Evolutionary conservation across 2,888 invertebrate species (phyloP), one percentile per base, ranked within the genome.

Genomic region (Cryptus viduatorius): DNA sequence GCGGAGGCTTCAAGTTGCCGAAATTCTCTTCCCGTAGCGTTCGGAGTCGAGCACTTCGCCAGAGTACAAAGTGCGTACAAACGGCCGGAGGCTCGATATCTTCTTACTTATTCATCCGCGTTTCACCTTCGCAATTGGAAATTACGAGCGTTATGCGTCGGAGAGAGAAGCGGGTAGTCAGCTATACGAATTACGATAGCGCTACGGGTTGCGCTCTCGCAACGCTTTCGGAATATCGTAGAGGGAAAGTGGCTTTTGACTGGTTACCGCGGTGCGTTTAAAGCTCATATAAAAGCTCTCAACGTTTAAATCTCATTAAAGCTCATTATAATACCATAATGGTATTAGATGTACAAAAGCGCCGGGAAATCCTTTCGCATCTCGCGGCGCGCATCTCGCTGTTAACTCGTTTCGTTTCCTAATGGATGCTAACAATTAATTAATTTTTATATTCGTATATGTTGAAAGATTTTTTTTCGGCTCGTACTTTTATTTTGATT

Each of bases 21-120:
- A 79, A 59, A 80, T 82, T 69, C 75, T 69, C 37, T 37, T 8
- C 73, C 19, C 44, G 37, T 37, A 42, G 16, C 65, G 8, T 37
- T 72, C 59, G 71, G 46, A 44, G 53, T 8, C 44, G 72, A 85
- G 82, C 89, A 90, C 89, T 92, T 89, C 90, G 89, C 90, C 90
- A 90, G 37, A 93, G 89, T 91, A 91, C 92, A 92, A 92, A 92
- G 92, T 92, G 84, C 86, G 89, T 89, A 89, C 89, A 91, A 91
- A 91, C 89, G 88, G 90, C 92, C 91, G 82, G 84, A 86, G 92
- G 92, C 92, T 90, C 91, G 90, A 92, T 92, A 92, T 92, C 92
- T 92, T 91, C 92, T 93, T 92, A 93, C 92, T 93, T 92, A 93
- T 93, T 93, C 92, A 93, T 93, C 90, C 88, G 89, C 85, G 88